phyloP scores from a whole-genome alignment of 2,113 vertebrate species.

The Nesogale talazaci region DNA sequence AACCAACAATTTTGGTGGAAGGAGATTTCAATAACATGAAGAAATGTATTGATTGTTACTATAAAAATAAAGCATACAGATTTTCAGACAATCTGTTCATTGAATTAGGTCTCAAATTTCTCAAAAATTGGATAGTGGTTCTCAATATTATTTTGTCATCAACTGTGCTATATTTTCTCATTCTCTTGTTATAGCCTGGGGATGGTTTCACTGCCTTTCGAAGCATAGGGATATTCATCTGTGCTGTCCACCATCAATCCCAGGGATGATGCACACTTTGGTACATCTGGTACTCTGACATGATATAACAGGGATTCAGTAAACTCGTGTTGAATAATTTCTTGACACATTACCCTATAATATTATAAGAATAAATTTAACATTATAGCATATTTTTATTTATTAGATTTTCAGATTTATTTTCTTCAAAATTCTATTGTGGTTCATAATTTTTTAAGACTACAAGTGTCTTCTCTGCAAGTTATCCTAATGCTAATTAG shows the following conservation, averaged over 20 bases:
- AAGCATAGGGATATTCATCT: not conserved
- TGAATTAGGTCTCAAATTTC: conserved; percentile 49
- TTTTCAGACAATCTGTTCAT: conserved; percentile 60
- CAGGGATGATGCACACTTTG: too few relatives aligned
- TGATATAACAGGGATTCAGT: not conserved
- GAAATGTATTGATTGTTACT: conserved; percentile 57
- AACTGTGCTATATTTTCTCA: not conserved
- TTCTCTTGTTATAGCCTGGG: not conserved
- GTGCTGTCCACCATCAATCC: not conserved
- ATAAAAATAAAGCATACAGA: conserved; percentile 52
- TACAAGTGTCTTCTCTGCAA: not conserved
- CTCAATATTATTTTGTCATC: not conserved
- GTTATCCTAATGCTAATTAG: not conserved
- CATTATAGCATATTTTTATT: not conserved
- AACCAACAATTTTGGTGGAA: conserved; percentile 16
- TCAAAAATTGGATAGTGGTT: conserved; percentile 51
- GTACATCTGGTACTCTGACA: not conserved
- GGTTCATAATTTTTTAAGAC: not conserved
- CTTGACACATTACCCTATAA: not conserved
- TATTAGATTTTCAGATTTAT: not conserved
- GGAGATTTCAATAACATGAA: conserved; percentile 23
- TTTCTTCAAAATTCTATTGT: not conserved
- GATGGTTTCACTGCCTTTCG: not conserved
- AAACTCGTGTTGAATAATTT: not conserved
- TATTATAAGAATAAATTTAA: not conserved